Conservation (phyloP, 1,140 invertebrate species). For the Pygmarrhopalites habei region DNA sequence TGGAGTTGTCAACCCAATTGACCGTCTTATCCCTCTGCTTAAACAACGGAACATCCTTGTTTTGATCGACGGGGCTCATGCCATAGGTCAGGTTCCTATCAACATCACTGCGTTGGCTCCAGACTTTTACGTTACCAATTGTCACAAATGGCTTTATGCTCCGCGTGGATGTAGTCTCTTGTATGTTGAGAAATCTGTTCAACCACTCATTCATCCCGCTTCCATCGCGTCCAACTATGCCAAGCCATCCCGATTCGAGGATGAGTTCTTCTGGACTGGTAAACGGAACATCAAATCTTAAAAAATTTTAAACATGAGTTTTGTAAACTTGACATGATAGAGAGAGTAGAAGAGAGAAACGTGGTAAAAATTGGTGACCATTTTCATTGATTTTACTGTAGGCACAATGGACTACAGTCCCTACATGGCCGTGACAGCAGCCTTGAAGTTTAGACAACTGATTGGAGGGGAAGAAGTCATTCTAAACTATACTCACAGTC, state of each 20-base stretch:
- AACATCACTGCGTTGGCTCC: constrained; percentile 16
- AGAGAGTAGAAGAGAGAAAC: no score
- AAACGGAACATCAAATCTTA: no score
- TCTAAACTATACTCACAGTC: no score
- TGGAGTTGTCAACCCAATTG: constrained; percentile 20
- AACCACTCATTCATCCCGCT: constrained; percentile 24
- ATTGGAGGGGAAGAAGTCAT: no score
- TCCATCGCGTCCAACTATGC: constrained; percentile 16
- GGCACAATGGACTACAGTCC: no score
- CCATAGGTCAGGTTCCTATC: constrained; percentile 28
- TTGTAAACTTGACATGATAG: no score
- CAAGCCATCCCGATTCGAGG: constrained; percentile 10
- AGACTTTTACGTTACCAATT: constrained; percentile 32
- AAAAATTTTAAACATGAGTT: neutral
- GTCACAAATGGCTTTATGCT: constrained; percentile 33
- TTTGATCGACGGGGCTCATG: constrained; percentile 34
- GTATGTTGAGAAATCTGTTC: constrained; percentile 24
- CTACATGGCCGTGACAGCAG: no score
- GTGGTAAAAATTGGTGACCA: no score
- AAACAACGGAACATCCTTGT: constrained; percentile 16
- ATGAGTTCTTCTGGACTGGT: constrained; percentile 36
- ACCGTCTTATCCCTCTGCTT: constrained; percentile 18
- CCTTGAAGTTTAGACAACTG: no score
- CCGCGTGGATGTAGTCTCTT: constrained; percentile 13
- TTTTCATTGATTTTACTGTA: no score